Evolutionary conservation across 2,888 invertebrate species (phyloP), one percentile per base, ranked within the genome.

Genomic region (Euzetes globulus): DNA sequence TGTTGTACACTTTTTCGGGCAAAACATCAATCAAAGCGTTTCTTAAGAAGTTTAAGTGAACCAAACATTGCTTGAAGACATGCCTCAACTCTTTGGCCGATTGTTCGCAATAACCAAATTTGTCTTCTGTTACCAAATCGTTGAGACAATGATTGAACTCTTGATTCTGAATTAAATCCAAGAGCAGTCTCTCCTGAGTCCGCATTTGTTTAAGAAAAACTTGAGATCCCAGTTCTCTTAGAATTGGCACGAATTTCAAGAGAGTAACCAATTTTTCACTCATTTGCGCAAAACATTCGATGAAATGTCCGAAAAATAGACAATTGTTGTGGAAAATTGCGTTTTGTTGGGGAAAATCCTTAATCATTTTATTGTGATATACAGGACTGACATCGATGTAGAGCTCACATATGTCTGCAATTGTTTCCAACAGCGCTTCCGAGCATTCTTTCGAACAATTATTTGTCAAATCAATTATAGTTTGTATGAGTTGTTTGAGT

Each of bases 301-400:
- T 47, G 37, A 74, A 50, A 58, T 93, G 90, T 0, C 91, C 88
- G 15, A 96, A 85, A 81, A 89, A 95, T 88, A 91, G 88, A 82
- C 94, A 94, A 83, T 96, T 95, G 85, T 96, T 96, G 84, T 94
- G 89, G 81, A 91, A 91, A 33, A 94, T 81, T 7, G 91, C 93
- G 79, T 90, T 88, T 84, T 92, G 91, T 80, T 94, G 93, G 2
- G 95, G 94, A 80, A 94, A 90, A 0, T 88, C 90, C 80, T 90
- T 88, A 75, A 95, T 85, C 78, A 89, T 87, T 80, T 89, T 88
- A 80, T 88, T 88, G 83, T 94, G 94, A 80, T 90, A 87, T 78
- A 88, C 88, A 0, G 91, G 90, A 29, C 92, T 89, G 71, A 91
- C 87, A 63, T 87, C 88, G 75, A 88, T 87, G 82, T 92, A 95